Evolutionary conservation across 2,888 invertebrate genomes (phyloP).

Genomic region (Sesamia inferens): DNA sequence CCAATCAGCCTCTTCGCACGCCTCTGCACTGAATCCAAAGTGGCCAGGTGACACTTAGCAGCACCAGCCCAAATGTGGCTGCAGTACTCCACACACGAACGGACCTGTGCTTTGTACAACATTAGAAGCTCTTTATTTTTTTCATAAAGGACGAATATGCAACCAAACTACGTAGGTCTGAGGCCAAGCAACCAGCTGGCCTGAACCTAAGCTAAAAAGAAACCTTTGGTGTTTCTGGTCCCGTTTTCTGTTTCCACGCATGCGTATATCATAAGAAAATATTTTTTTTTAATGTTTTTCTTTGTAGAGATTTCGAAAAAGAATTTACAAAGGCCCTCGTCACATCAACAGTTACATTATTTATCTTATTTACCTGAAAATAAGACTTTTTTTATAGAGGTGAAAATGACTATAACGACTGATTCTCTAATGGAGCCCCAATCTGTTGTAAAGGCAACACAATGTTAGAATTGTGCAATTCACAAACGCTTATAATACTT

Average conservation of each 20-base stretch:
- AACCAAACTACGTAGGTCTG: neutral
- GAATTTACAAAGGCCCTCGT: neutral
- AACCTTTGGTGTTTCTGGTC: neutral
- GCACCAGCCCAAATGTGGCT: too few species aligned
- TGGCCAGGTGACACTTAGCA: too few species aligned
- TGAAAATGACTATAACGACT: slow-evolving; percentile 15
- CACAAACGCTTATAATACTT: slow-evolving; percentile 63
- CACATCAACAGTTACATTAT: slow-evolving; percentile 8
- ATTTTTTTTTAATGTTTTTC: too few species aligned
- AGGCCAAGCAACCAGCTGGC: neutral
- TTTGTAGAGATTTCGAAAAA: too few species aligned
- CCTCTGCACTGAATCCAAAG: too few species aligned
- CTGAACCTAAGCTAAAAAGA: neutral
- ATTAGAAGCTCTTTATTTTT: too few species aligned
- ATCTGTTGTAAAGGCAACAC: slow-evolving; percentile 75
- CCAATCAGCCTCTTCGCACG: too few species aligned
- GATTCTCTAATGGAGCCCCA: slow-evolving; percentile 36
- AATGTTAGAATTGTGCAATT: slow-evolving; percentile 78
- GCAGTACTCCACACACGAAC: too few species aligned
- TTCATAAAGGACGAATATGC: neutral
- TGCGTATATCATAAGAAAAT: neutral
- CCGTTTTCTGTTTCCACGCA: neutral
- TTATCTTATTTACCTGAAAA: slow-evolving; percentile 18
- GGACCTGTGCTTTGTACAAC: too few species aligned
- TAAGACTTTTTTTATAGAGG: slow-evolving; percentile 29